A percentile compares a stretch with the other conserved stretches of the same genome.
These are phyloP conservation scores for Lydus trimaculatus DNA, from an alignment of 2,888 invertebrate genomes.

Conservation along the genomic window DNA sequence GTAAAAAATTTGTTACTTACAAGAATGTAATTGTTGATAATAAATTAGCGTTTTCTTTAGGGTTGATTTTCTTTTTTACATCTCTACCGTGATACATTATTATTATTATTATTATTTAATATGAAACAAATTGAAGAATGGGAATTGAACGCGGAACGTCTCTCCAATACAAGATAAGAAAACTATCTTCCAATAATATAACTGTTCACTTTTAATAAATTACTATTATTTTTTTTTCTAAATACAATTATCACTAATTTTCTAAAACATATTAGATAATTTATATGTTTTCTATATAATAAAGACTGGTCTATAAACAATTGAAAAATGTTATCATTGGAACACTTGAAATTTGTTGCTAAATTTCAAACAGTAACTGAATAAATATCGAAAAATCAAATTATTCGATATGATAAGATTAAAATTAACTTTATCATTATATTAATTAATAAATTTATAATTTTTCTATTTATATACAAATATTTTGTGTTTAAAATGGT, in stretches of 20 bases:
- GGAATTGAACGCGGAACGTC: slow-evolving; percentile 48
- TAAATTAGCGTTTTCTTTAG: slow-evolving; percentile 69
- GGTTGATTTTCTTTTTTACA: slow-evolving; percentile 66
- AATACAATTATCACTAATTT: not conserved
- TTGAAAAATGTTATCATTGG: not conserved
- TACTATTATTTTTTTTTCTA: not conserved
- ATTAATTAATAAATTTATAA: not conserved
- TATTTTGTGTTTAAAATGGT: not conserved
- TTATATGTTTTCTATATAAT: not conserved
- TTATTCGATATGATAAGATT: not conserved
- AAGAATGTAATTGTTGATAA: slow-evolving; percentile 72
- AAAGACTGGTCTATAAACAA: not conserved
- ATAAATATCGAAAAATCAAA: not conserved
- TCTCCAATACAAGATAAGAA: slow-evolving; percentile 53
- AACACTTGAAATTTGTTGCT: not conserved
- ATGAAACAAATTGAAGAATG: slow-evolving; percentile 30
- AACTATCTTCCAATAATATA: not conserved
- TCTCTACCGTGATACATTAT: slow-evolving; percentile 65
- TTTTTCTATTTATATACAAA: not conserved
- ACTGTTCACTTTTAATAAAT: not conserved
- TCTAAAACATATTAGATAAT: not conserved
- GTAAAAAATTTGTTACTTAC: slow-evolving; percentile 68
- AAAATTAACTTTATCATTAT: not conserved
- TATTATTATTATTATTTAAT: slow-evolving; percentile 11
- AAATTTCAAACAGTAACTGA: no score